Percentiles rank a stretch among this genome's conserved stretches.
Evolutionary conservation across 2,113 vertebrate species (phyloP).

Genomic region (Echinops telfairi): DNA sequence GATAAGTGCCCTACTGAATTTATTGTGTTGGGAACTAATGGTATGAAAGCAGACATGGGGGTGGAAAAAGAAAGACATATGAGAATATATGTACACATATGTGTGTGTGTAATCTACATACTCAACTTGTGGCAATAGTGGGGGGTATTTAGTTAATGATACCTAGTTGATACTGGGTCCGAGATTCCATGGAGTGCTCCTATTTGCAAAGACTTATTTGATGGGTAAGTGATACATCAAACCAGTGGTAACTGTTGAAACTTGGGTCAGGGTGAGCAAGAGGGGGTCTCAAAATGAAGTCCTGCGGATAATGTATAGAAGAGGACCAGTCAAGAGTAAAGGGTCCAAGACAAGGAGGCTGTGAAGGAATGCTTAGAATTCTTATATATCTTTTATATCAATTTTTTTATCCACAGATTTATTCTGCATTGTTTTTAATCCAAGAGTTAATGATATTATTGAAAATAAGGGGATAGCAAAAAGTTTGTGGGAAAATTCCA

Average conservation of each 20-base stretch:
- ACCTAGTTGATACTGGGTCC: background rate
- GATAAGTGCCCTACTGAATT: background rate
- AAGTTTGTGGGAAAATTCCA: too few relatives aligned
- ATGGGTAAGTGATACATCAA: background rate
- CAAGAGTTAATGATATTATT: background rate
- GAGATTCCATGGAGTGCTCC: background rate
- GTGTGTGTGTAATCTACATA: background rate
- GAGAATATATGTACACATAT: too few relatives aligned
- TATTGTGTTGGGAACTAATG: background rate
- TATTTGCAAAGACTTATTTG: slow-evolving; percentile 14
- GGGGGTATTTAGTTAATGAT: background rate
- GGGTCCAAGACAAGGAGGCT: background rate
- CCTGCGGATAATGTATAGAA: background rate
- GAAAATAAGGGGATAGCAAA: background rate
- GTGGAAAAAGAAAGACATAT: too few relatives aligned
- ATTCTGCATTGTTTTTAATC: background rate
- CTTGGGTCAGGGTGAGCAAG: slow-evolving; percentile 10
- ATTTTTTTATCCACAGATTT: background rate
- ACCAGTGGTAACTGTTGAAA: background rate
- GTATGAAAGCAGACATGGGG: background rate
- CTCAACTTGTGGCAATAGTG: background rate
- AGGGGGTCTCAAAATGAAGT: slow-evolving; percentile 37
- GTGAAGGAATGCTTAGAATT: background rate
- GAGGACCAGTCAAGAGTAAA: background rate
- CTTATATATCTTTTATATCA: background rate